phyloP scores from a whole-genome alignment of 1,140 invertebrate genomes.

The Drosophila teissieri region DNA sequence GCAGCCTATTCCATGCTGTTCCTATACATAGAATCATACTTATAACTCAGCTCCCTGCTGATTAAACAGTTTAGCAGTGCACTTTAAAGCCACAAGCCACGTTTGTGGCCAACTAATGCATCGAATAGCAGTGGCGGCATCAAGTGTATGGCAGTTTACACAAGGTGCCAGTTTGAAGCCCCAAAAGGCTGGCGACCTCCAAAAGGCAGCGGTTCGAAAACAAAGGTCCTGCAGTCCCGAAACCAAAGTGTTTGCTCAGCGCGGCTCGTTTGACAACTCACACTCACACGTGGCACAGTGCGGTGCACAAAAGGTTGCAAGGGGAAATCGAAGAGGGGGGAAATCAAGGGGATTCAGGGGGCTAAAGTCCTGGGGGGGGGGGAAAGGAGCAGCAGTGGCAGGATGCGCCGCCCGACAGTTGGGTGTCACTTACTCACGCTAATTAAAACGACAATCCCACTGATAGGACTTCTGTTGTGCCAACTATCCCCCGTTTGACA shows the following conservation, averaged over 20 bases:
- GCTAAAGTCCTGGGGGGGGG: background rate
- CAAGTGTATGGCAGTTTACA: background rate
- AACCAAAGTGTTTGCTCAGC: slow-evolving; percentile 64
- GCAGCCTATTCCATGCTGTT: background rate
- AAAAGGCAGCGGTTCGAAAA: slow-evolving; percentile 22
- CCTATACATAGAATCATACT: background rate
- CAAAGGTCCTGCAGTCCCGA: slow-evolving; percentile 6
- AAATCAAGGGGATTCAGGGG: background rate
- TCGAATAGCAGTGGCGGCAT: background rate
- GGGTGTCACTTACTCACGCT: slow-evolving; percentile 77
- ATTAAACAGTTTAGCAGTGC: no score
- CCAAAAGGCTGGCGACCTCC: slow-evolving; percentile 14
- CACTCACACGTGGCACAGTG: slow-evolving; percentile 9
- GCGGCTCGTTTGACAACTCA: slow-evolving; percentile 66
- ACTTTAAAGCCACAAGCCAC: slow-evolving; percentile 13
- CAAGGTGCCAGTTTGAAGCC: background rate
- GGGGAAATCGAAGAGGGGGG: background rate
- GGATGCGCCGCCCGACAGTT: slow-evolving; percentile 2
- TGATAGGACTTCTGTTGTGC: slow-evolving; percentile 5
- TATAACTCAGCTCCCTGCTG: no score
- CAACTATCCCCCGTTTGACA: slow-evolving; percentile 41
- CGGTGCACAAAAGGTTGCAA: background rate
- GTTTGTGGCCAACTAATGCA: background rate
- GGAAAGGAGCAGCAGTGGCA: background rate
- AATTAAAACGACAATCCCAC: slow-evolving; percentile 65